Base-by-base conservation (phyloP, 2,113 vertebrate species). In the Accipiter cooperii region DNA sequence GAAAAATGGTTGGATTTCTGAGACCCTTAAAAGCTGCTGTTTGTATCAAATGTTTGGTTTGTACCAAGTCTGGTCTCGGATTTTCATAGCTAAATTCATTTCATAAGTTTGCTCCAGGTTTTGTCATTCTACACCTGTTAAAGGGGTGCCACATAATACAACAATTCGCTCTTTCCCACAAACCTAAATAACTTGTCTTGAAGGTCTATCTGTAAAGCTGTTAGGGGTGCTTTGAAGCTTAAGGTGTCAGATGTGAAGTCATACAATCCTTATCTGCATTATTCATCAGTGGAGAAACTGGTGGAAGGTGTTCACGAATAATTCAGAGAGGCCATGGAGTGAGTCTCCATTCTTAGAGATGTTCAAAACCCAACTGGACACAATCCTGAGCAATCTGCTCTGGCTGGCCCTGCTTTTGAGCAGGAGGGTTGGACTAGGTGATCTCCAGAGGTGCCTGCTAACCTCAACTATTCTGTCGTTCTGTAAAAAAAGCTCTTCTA, bases 21-120 rank as follows among this genome's bases (percentile, higher is more conserved):
- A 78, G 24, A 18, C 22, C n/a, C 8, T 34, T n/a, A 13, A 25
- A 58, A 28, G 28, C 49, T 38, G 61, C 3, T 8, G 0, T 86
- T 94, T 66, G 3, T 60, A 40, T 57, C 38, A 29, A 7, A 42
- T 15, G 12, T 51, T 81, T 0, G 0, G 36, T 87, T 55, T 31
- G 31, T 69, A 52, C 8, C 1, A 8, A 58, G 29, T 29, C 42
- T 19, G 8, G 3, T 60, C n/a, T 79, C 0, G 0, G 28, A 12
- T 79, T 87, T 80, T 75, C 40, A 9, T 4, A 17, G 34, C 6
- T 34, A 12, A 20, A 0, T 12, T 9, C 1, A 12, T 47, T 57
- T 42, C 6, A 3, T 49, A 6, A 17, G 11, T 46, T 71, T 61
- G 5, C 9, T 82, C 24, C 11, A 4, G 26, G 12, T 58, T 80